Evolutionary conservation across 2,888 invertebrate species (phyloP), one percentile per base, ranked within the genome.

Genomic region (Stenotaenia linearis): DNA sequence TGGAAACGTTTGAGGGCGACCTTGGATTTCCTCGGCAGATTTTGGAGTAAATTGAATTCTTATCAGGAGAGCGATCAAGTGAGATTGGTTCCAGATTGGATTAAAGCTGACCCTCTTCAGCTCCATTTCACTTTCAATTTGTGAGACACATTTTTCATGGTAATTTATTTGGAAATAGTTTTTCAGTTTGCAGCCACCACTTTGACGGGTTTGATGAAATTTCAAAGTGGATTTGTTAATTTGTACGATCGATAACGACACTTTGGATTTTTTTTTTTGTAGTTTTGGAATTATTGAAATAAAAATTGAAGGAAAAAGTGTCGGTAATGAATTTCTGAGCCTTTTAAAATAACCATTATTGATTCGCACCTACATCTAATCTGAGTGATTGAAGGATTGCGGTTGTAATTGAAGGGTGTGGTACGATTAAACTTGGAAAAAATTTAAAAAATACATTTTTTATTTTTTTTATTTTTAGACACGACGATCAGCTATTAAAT

Each of bases 61-160:
- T 78, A 78, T 78, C 78, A 78, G 78, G 50, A 25, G 56, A 78
- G 25, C 28, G 56, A 78, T 78, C 78, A 40, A 28, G 78, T 50
- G 78, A 78, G 78, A 78, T 78, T 78, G 78, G 28, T 50, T 78
- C 78, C 50, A 78, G 78, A 78, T 78, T 78, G 78, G 78, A 78
- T 78, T 78, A 78, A 78, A 78, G 50, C 56, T 78, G 78, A 78
- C 78, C 78, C 78, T 32, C 21, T 78, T 28, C 78, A 78, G 40
- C 50, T 78, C 78, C 25, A 40, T 23, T 50, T 50, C 78, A 50
- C 28, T 50, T 78, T 78, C 78, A 78, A 78, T 78, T 78, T 78
- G 32, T 40, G 56, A 25, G 28, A 78, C 78, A 50, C 25, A 78
- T 50, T 77, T 77, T 78, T 50, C 78, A 50, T 40, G 23, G 50